Evolutionary conservation across 2,113 vertebrate genomes (phyloP), one percentile per base, ranked within the genome.

Genomic region (Camelus bactrianus): DNA sequence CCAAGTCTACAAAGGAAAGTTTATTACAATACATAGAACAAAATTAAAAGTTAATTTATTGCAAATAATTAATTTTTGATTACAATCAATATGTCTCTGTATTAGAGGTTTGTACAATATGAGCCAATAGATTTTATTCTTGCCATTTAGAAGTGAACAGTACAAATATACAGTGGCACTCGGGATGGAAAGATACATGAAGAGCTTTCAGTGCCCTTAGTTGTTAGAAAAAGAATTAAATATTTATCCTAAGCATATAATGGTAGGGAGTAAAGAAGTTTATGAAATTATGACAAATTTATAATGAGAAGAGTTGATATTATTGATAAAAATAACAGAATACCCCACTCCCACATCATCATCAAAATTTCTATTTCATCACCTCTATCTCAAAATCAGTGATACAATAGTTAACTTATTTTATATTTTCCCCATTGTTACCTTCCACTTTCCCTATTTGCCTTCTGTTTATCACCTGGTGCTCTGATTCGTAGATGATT

Each of bases 231-330:
- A 62, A 4, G 19, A 38, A 46, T 42, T 46, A 48, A 82, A 69
- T 38, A 35, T 42, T 11, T 90, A 15, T 15, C 7, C 69, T 19
- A 76, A 65, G 76, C 16, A 70, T 75, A 0, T 35, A 85, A 89
- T 1, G 1, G 4, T 11, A 14, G 0, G 15, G 12, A 67, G 0
- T 3, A 67, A 17, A 86, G 30, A 65, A 52, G 2, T 86, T 50
- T 87, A 19, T 58, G 11, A 87, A 65, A 58, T 42, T 42, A 26
- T 75, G 16, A 26, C 17, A 26, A 20, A 56, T 79, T 72, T 73
- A 80, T 38, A 48, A 20, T 35, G 32, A 76, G 20, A 42, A 52
- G 85, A 64, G 28, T 38, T 52, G 8, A 73, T 73, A 28, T 85
- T 65, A 73, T 60, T 70, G 30, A 54, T n/a, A 72, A 89, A 54